These are phyloP conservation scores for Calliphora vicina DNA, from an alignment of 1,140 invertebrate species.

Conservation along the genomic window DNA sequence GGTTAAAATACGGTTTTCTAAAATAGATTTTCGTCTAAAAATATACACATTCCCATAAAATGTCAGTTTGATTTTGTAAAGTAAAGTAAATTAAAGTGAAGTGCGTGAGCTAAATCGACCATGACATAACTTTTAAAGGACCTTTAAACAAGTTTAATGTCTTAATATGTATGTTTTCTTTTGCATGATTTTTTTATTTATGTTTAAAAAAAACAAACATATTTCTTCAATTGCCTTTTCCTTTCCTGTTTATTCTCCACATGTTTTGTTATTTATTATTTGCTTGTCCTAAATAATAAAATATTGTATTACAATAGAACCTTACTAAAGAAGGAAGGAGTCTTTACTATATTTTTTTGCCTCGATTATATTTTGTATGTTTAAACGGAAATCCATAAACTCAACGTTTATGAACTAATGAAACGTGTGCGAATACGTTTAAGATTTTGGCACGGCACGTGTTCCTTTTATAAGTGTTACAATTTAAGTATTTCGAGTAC, in stretches of 20 bases:
- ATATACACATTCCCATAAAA: too few species aligned
- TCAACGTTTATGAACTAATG: background rate
- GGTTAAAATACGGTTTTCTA: too few species aligned
- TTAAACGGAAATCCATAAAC: background rate
- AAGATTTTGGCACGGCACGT: background rate
- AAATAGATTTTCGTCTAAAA: too few species aligned
- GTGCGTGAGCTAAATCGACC: too few species aligned
- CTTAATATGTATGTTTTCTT: too few species aligned
- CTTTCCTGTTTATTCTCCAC: background rate
- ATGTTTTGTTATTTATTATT: background rate
- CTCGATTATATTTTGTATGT: too few species aligned
- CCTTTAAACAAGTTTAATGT: too few species aligned
- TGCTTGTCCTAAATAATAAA: background rate
- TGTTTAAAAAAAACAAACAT: background rate
- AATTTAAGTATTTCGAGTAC: background rate
- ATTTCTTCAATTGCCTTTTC: background rate
- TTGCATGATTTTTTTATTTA: too few species aligned
- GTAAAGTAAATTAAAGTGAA: too few species aligned
- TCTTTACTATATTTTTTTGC: background rate
- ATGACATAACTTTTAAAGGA: too few species aligned
- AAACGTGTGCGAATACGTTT: background rate
- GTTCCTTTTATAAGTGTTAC: background rate
- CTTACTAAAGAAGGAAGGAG: background rate
- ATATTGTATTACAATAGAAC: background rate
- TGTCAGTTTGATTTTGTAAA: too few species aligned